A percentile compares a stretch with the other conserved stretches of the same genome.
Evolutionary conservation across 1,140 invertebrate genomes (phyloP).

Genomic region (Platyscapa corneri): DNA sequence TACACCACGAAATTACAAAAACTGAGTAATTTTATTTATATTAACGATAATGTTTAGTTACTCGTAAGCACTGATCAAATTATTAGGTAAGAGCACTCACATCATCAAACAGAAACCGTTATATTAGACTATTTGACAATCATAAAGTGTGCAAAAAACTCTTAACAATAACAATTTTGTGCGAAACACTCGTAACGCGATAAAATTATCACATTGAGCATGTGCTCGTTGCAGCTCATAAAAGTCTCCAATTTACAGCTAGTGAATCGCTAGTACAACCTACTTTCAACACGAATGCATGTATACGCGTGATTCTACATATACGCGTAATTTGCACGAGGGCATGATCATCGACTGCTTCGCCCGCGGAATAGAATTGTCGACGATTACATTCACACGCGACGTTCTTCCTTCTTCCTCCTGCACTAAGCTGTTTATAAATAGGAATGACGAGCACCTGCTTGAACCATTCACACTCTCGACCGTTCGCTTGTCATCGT

Average conservation of each 20-base stretch:
- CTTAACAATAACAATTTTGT: neutral
- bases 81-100: neutral
- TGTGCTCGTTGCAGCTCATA: neutral
- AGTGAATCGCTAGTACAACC: slow-evolving; percentile 5
- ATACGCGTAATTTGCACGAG: slow-evolving; percentile 44
- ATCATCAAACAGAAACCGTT: neutral
- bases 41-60: no score
- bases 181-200: neutral
- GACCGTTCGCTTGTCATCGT: slow-evolving; percentile 49
- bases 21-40: no score
- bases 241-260: slow-evolving; percentile 8
- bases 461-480: slow-evolving; percentile 64
- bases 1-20: no score
- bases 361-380: slow-evolving; percentile 42
- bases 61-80: no score
- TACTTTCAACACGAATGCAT: neutral
- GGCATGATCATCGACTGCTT: slow-evolving; percentile 30
- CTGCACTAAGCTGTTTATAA: slow-evolving; percentile 63
- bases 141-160: neutral
- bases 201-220: neutral
- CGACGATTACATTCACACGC: slow-evolving; percentile 56
- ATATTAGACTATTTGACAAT: neutral
- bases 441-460: slow-evolving; percentile 72
- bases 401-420: slow-evolving; percentile 52
- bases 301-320: neutral